These are phyloP conservation scores for Drosophila melanica DNA, from an alignment of 1,140 invertebrate genomes.

Conservation along the genomic window DNA sequence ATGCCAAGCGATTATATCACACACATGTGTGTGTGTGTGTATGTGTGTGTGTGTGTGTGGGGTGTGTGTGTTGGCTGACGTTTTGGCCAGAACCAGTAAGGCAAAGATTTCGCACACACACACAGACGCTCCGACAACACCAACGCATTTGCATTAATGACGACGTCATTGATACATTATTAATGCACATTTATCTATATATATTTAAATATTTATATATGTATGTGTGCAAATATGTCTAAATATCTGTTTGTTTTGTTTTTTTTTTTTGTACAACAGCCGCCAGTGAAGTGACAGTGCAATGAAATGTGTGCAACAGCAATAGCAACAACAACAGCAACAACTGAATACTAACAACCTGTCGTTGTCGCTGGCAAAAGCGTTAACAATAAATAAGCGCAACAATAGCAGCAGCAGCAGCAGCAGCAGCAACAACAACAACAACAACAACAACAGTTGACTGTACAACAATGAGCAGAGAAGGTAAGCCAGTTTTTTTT, in stretches of 20 bases:
- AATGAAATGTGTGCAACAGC: slow-evolving; percentile 73
- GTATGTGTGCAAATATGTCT: slow-evolving; percentile 34
- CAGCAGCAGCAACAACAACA: slow-evolving; percentile 34
- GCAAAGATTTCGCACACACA: slow-evolving; percentile 35
- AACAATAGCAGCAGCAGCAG: slow-evolving; percentile 61
- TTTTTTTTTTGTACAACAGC: slow-evolving; percentile 49
- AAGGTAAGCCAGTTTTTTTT: slow-evolving; percentile 80
- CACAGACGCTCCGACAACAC: slow-evolving; percentile 23
- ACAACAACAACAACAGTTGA: slow-evolving; percentile 53
- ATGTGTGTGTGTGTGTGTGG: slow-evolving; percentile 2
- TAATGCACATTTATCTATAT: slow-evolving; percentile 40
- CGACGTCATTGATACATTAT: slow-evolving; percentile 62
- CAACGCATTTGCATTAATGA: slow-evolving; percentile 45
- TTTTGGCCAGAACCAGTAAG: slow-evolving; percentile 74
- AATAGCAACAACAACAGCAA: slow-evolving; percentile 11
- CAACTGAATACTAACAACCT: slow-evolving; percentile 67
- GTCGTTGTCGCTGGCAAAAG: slow-evolving; percentile 75
- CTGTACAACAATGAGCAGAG: slow-evolving; percentile 80
- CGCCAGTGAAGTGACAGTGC: slow-evolving; percentile 54
- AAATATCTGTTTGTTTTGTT: slow-evolving; percentile 19
- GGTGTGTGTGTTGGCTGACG: slow-evolving; percentile 66
- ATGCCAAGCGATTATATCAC: slow-evolving; percentile 72
- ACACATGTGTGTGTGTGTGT: slow-evolving; percentile 23
- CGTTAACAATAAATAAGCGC: slow-evolving; percentile 79
- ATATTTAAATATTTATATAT: slow-evolving; percentile 14